Evolutionary conservation across 1,140 invertebrate genomes (phyloP).

Genomic region (Maniola jurtina): DNA sequence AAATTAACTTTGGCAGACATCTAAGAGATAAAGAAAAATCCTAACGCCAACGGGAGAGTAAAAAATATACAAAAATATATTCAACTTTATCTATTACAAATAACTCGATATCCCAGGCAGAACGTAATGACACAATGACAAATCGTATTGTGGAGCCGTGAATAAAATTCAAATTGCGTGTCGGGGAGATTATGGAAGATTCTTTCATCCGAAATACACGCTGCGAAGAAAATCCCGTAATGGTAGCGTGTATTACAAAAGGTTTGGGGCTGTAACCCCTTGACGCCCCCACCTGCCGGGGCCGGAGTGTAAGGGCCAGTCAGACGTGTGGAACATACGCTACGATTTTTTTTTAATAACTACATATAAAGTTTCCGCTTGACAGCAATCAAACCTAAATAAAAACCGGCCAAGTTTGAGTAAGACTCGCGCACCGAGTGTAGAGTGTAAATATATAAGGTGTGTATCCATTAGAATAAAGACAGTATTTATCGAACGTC

Average conservation of each 20-base stretch:
- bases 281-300: conserved; percentile 39
- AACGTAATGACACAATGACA: conserved; percentile 43
- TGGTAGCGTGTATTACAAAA: conserved; percentile 45
- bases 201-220: conserved; percentile 44
- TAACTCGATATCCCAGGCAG: conserved; percentile 22
- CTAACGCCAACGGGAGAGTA: too few species aligned
- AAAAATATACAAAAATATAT: conserved; percentile 1
- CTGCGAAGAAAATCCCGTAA: conserved; percentile 44
- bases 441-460: too few species aligned
- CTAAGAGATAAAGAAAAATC: too few species aligned
- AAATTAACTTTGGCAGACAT: too few species aligned
- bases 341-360: neutral
- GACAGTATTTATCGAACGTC: too few species aligned
- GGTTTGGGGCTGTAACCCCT: conserved; percentile 48
- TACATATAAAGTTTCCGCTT: too few species aligned
- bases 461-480: too few species aligned
- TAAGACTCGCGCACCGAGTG: too few species aligned
- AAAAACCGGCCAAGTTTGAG: too few species aligned
- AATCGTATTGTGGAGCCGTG: conserved; percentile 40
- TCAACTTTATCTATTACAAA: conserved; percentile 12
- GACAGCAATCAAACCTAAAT: too few species aligned
- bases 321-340: neutral
- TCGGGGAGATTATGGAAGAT: conserved; percentile 37
- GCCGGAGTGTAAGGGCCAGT: conserved; percentile 22
- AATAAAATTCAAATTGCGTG: conserved; percentile 50